These are phyloP conservation scores for Hedychridium roseum DNA, from an alignment of 2,888 invertebrate genomes.

Conservation along the genomic window DNA sequence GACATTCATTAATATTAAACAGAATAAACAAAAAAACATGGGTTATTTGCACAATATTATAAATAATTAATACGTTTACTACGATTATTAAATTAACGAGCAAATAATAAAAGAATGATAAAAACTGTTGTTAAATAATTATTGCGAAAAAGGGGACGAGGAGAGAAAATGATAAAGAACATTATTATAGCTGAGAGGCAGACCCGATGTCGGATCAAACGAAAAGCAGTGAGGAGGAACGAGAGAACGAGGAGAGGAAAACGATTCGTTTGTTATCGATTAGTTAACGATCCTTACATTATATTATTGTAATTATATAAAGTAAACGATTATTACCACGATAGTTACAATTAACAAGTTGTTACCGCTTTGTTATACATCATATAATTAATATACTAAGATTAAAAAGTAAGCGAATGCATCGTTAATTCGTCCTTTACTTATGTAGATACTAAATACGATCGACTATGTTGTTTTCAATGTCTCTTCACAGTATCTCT, in stretches of 20 bases:
- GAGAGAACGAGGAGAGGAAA: constrained; percentile 32
- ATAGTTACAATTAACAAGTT: constrained; percentile 63
- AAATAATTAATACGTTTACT: constrained; percentile 58
- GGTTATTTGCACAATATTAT: constrained; percentile 62
- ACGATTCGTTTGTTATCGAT: constrained; percentile 56
- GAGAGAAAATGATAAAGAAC: constrained; percentile 8
- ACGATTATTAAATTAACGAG: constrained; percentile 55
- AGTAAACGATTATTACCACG: constrained; percentile 60
- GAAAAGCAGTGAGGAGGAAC: constrained; percentile 16
- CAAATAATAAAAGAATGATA: constrained; percentile 46
- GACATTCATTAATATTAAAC: constrained; percentile 53
- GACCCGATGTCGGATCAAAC: constrained; percentile 15
- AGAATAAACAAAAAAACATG: constrained; percentile 45
- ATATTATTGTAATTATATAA: constrained; percentile 61
- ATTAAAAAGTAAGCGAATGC: constrained; percentile 56
- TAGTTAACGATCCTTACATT: constrained; percentile 59
- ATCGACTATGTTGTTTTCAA: constrained; percentile 52
- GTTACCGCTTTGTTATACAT: constrained; percentile 64
- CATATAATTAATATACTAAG: constrained; percentile 62
- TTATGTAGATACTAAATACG: constrained; percentile 48
- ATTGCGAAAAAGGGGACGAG: constrained; percentile 33
- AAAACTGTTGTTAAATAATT: constrained; percentile 52
- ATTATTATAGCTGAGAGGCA: not conserved
- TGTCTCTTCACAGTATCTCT: constrained; percentile 51
- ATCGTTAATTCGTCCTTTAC: constrained; percentile 60